Base-by-base conservation (phyloP, 2,797 vertebrate species). In the Bradypodion ventrale region DNA sequence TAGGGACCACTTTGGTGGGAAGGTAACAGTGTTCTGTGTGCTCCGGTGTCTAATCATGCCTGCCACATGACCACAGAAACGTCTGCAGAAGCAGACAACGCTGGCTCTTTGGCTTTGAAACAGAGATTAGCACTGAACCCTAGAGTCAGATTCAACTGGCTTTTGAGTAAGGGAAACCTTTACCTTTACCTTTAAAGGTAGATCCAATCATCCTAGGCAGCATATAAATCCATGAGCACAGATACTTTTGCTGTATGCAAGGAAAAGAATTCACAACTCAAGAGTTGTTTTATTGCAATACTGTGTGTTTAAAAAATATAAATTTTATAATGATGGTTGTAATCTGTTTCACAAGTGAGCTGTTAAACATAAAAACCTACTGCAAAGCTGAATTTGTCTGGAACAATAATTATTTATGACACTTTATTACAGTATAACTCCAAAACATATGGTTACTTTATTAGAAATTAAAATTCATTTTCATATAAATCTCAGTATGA, bases 391-490 rank as follows among this genome's bases (percentile, higher is more conserved):
- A 91, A 90, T 91, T 92, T 90, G 85, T 92, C 90, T 80, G 83
- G 89, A 93, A 90, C 75, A 89, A 82, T 93, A 90, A 94, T 95
- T 94, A 93, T 91, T 93, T 92, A 91, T 92, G 93, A 93, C 89
- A 94, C 49, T 90, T 94, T 86, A 88, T 89, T 91, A 79, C 81
- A 92, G 84, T 72, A 87, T 52, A 89, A 35, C 65, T 94, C 66
- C 82, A 91, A 93, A 95, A 82, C 93, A 94, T 92, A 95, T 85
- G 93, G 92, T 89, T 93, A 93, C 85, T 88, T 92, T 94, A 93
- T 91, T 91, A 93, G 93, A 95, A 95, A 95, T 94, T 93, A 92
- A 90, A 94, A 95, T 90, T 91, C 91, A 89, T 93, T 94, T 95
- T 91, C 91, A 94, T 94, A 93, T 91, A 93, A 93, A 92, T 90